Base-by-base conservation (phyloP, 2,888 invertebrate genomes). In the Tipula helvola region DNA sequence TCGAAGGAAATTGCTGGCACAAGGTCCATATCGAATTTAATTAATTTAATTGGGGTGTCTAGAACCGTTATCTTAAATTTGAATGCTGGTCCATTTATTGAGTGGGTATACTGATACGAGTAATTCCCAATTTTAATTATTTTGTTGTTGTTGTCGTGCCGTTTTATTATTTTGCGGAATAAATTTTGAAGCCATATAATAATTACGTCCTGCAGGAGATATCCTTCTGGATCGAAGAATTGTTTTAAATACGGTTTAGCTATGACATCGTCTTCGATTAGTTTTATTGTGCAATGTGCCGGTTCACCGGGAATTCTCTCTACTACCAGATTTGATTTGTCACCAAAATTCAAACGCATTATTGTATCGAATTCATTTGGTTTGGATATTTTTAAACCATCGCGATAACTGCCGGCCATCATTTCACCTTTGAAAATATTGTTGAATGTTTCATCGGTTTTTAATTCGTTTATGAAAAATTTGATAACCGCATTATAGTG, bases 301-400 rank as follows among this genome's bases (percentile, higher is more conserved):
- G n/a, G 52, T 16, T 52, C 52, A 5, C 16, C 52, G 52, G 2
- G 52, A 52, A 3, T 52, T 16, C 52, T n/a, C 16, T 52, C 16
- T 3, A 52, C 52, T 52, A 52, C 5, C 4, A 16, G 16, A n/a
- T 52, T 16, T 16, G n/a, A n/a, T 3, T 16, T 16, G 7, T 18
- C 52, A 16, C 52, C 52, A 16, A 52, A 52, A 52, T 16, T n/a
- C 5, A 52, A 8, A 8, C 71, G 18, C 8, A 71, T 5, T n/a
- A 85, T 85, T 5, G 85, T 85, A 42, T 85, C 85, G 42, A 41
- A 85, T 42, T 85, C 85, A 85, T 85, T 42, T 8, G 18, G 42
- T 85, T 39, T 42, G 2, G 18, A 16, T 39, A 85, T 42, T 44
- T 85, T 85, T 12, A 85, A 18, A 41, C 18, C 18, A 18, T 85